Conservation (phyloP, 2,113 vertebrate genomes). For the Accipiter cooperii region DNA sequence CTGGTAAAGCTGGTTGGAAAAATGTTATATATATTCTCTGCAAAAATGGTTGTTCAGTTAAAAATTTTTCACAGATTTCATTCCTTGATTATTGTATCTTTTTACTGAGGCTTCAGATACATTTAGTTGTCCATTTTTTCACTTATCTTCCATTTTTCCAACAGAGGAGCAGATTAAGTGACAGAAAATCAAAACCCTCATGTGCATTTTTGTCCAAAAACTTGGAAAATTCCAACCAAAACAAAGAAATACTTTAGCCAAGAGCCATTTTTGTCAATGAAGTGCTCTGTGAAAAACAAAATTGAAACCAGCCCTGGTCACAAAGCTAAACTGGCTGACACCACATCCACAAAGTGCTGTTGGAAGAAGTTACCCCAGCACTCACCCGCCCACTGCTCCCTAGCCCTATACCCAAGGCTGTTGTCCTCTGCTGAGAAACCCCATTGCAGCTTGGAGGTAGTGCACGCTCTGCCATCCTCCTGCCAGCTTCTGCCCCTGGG, state of each 20-base stretch:
- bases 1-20: constrained; percentile 36
- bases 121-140: background rate
- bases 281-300: background rate
- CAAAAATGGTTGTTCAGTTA: background rate
- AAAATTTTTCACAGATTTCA: background rate
- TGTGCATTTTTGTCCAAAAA: background rate
- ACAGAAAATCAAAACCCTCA: background rate
- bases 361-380: background rate
- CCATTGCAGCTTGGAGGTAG: background rate
- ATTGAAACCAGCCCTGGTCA: constrained; percentile 28
- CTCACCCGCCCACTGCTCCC: background rate
- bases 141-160: background rate
- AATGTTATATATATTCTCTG: constrained; percentile 40
- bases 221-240: constrained; percentile 25
- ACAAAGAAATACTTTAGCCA: constrained; percentile 4
- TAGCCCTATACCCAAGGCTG: background rate
- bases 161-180: background rate
- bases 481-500: background rate
- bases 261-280: constrained; percentile 37
- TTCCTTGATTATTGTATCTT: background rate
- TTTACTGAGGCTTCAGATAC: background rate
- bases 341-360: background rate
- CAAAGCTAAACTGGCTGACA: background rate
- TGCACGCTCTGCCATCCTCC: background rate
- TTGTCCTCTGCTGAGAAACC: background rate